Conservation (phyloP, 2,888 invertebrate species). For the Frankliniella fusca region DNA sequence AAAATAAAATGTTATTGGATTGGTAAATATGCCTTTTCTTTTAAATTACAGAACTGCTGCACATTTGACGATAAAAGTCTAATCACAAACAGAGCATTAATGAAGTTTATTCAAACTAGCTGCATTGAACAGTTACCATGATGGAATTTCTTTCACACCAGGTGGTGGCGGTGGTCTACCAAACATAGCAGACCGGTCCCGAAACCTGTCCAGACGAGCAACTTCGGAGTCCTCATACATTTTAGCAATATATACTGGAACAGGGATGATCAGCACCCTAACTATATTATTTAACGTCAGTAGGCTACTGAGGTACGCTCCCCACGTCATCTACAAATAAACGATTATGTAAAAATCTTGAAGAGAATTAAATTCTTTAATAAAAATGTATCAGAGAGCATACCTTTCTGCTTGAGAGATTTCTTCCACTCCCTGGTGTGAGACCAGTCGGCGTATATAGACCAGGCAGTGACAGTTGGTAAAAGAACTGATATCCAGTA, state of each 20-base stretch:
- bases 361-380: too few species aligned
- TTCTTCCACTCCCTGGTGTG: constrained; percentile 70
- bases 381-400: too few species aligned
- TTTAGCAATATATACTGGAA: constrained; percentile 54
- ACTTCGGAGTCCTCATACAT: constrained; percentile 66
- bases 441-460: constrained; percentile 68
- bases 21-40: neutral
- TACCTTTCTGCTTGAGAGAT: constrained; percentile 1
- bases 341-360: too few species aligned
- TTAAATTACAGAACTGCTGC: neutral
- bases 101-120: too few species aligned
- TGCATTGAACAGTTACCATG: neutral
- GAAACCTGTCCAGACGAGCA: constrained; percentile 63
- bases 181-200: constrained; percentile 76
- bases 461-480: constrained; percentile 55
- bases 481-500: constrained; percentile 66
- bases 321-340: too few species aligned
- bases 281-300: too few species aligned
- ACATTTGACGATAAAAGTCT: neutral
- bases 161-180: constrained; percentile 58
- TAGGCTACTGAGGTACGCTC: too few species aligned
- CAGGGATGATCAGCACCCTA: too few species aligned
- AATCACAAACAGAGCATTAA: neutral
- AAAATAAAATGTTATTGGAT: constrained; percentile 27
- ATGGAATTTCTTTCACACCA: constrained; percentile 3